Evolutionary conservation across 2,113 vertebrate species (phyloP).

Genomic region (Hemiscyllium ocellatum): DNA sequence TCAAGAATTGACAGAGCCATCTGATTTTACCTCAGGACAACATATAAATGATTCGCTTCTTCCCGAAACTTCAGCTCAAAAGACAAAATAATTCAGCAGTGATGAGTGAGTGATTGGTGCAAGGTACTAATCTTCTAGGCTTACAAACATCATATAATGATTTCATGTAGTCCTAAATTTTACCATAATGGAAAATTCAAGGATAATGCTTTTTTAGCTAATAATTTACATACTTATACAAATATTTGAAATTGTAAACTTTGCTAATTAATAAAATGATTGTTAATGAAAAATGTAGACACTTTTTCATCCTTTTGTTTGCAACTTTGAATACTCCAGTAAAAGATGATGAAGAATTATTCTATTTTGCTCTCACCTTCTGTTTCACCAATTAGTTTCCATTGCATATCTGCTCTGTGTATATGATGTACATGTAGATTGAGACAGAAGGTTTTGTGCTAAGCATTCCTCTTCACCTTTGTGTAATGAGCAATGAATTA

Average conservation of each 20-base stretch:
- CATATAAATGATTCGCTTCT: conserved; percentile 50
- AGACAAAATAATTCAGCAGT: conserved; percentile 45
- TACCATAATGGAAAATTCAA: background rate
- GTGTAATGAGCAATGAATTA: background rate
- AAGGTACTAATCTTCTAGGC: conserved; percentile 44
- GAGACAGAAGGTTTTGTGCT: background rate
- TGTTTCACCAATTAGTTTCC: background rate
- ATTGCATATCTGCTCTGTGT: background rate
- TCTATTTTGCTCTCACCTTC: background rate
- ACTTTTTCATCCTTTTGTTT: background rate
- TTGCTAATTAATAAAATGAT: background rate
- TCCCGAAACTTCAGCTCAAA: conserved; percentile 45
- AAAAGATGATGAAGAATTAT: background rate
- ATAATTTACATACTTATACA: background rate
- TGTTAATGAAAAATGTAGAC: background rate
- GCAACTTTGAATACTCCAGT: background rate
- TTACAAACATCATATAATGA: conserved; percentile 11
- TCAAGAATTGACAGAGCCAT: conserved; percentile 53
- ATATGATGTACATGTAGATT: background rate
- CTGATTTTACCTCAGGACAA: conserved; percentile 51
- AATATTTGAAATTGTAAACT: background rate
- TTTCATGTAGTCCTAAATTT: background rate
- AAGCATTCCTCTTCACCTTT: background rate
- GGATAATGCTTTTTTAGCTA: background rate
- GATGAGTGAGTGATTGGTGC: conserved; percentile 40